Percentiles rank a stretch among this genome's conserved stretches.
Evolutionary conservation across 1,140 invertebrate species (phyloP).

Genomic region (Chironomus striatipennis): DNA sequence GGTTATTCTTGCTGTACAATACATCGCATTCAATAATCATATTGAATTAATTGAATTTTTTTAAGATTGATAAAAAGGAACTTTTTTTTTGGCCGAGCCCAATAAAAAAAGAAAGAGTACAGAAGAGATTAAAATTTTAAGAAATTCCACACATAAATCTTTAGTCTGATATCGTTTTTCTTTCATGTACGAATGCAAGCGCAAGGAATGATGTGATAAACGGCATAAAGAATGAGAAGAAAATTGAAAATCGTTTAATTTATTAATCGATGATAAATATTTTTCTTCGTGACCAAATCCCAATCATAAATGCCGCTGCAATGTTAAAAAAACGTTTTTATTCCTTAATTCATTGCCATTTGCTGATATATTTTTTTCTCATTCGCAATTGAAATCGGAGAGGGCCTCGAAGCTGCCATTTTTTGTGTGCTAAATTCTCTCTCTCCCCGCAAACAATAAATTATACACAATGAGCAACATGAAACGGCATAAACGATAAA

Average conservation of each 20-base stretch:
- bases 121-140: too few species aligned
- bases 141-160: background rate
- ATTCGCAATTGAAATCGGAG: background rate
- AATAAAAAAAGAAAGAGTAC: too few species aligned
- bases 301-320: background rate
- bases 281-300: background rate
- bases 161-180: background rate
- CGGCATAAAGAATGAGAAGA: background rate
- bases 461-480: conserved; percentile 14
- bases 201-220: background rate
- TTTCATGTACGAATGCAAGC: background rate
- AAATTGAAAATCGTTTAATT: conserved; percentile 19
- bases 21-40: too few species aligned
- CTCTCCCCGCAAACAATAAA: background rate
- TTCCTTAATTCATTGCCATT: conserved; percentile 13
- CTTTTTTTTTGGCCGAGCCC: too few species aligned
- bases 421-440: conserved; percentile 5
- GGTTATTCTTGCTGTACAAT: too few species aligned
- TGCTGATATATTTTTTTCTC: background rate
- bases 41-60: too few species aligned
- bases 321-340: background rate
- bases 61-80: too few species aligned
- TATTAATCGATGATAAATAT: conserved; percentile 21
- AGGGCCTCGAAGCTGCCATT: background rate
- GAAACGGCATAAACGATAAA: background rate